Conservation (phyloP, 2,797 vertebrate species). For the Hipposideros larvatus region DNA sequence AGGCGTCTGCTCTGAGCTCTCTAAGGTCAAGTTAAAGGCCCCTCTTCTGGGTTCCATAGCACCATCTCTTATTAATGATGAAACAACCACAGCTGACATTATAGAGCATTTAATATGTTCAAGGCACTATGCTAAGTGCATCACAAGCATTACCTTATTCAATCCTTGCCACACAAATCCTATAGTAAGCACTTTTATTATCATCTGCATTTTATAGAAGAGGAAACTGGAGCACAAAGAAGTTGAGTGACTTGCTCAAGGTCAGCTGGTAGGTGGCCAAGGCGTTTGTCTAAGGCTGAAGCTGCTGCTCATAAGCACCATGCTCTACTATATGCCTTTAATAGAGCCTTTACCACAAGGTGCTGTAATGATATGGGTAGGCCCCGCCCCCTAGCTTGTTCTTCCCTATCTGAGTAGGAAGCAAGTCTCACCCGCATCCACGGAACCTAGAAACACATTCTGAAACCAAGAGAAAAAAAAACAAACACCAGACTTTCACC, state of each 20-base stretch:
- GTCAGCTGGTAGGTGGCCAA: background rate
- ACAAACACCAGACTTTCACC: background rate
- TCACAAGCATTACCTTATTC: background rate
- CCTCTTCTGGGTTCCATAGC: background rate
- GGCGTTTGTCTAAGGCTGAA: background rate
- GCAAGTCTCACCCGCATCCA: background rate
- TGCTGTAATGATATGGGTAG: background rate
- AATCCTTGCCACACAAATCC: background rate
- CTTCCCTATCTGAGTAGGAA: background rate
- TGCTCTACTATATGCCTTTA: background rate
- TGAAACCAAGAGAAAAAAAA: background rate
- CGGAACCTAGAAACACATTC: background rate
- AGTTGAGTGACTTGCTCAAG: background rate
- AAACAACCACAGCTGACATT: background rate
- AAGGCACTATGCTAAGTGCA: background rate
- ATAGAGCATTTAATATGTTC: background rate
- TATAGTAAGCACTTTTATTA: background rate
- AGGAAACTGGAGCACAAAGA: background rate
- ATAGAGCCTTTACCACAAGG: background rate
- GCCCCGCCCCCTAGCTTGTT: background rate
- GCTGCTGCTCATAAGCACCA: background rate
- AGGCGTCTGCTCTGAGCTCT: background rate
- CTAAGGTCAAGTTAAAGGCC: background rate
- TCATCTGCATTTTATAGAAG: background rate
- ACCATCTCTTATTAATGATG: background rate